A percentile compares a stretch with the other conserved stretches of the same genome.
These are phyloP conservation scores for Rhamphomyia laevipes DNA, from an alignment of 2,888 invertebrate species.

Conservation along the genomic window DNA sequence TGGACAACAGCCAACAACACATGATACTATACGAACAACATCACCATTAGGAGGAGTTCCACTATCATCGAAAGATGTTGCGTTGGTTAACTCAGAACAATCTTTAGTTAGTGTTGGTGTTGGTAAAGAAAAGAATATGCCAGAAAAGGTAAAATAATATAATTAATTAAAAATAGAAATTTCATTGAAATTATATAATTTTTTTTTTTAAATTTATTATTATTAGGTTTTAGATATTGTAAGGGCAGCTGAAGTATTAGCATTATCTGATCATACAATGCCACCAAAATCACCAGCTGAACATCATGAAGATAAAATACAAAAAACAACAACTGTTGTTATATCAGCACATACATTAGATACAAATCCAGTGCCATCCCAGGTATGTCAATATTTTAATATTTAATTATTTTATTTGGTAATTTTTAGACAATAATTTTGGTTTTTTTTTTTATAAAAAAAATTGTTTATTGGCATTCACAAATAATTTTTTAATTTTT, in stretches of 20 bases:
- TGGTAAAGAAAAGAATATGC: conserved; percentile 61
- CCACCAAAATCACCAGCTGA: conserved; percentile 66
- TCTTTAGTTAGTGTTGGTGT: conserved; percentile 40
- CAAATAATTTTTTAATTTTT: not conserved
- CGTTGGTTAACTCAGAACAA: conserved; percentile 26
- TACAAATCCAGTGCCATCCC: conserved; percentile 32
- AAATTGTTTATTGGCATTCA: not conserved
- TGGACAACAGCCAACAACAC: not conserved
- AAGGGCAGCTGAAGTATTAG: conserved; percentile 75
- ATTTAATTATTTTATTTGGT: no score
- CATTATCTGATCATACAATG: conserved; percentile 38
- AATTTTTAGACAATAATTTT: not conserved
- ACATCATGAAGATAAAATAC: conserved; percentile 46
- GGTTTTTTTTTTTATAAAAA: not conserved
- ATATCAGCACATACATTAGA: conserved; percentile 89
- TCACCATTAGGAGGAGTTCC: conserved; percentile 18
- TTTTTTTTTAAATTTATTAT: not conserved
- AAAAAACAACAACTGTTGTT: conserved; percentile 84
- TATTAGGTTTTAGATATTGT: conserved; percentile 75
- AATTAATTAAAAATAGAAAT: not conserved
- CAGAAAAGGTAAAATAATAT: conserved; percentile 53
- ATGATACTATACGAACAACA: conserved; percentile 2
- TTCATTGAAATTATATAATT: not conserved
- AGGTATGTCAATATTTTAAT: conserved; percentile 39
- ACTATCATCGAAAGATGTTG: conserved; percentile 24